These are phyloP conservation scores for Drosophila kanapiae DNA, from an alignment of 1,140 invertebrate genomes.

Conservation along the genomic window DNA sequence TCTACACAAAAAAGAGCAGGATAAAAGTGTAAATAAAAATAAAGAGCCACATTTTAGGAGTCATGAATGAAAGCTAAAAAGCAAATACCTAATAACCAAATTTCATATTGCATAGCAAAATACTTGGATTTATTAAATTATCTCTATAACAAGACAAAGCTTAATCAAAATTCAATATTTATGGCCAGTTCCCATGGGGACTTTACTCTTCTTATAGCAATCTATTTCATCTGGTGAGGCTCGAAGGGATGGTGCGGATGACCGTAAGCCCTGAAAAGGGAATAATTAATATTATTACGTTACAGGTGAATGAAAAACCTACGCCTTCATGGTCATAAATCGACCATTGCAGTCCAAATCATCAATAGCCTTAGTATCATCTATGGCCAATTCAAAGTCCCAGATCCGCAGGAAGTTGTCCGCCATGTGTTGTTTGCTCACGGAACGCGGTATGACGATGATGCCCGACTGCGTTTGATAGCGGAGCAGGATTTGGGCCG, in stretches of 20 bases:
- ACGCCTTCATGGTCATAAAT: slow-evolving; percentile 78
- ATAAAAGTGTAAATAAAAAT: slow-evolving; percentile 27
- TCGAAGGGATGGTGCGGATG: slow-evolving; percentile 75
- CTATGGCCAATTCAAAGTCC: slow-evolving; percentile 89
- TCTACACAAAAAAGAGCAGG: slow-evolving; percentile 31
- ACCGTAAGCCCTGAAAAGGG: slow-evolving; percentile 55
- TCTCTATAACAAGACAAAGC: slow-evolving; percentile 8
- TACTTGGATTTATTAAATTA: slow-evolving; percentile 19
- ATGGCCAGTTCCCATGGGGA: neutral
- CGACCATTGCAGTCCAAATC: slow-evolving; percentile 86
- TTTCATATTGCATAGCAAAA: slow-evolving; percentile 7
- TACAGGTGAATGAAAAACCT: neutral
- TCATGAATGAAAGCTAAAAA: neutral
- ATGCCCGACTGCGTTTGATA: slow-evolving; percentile 88
- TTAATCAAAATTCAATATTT: neutral
- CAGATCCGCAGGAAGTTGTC: slow-evolving; percentile 91
- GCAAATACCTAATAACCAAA: neutral
- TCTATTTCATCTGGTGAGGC: slow-evolving; percentile 13
- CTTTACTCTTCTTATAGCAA: neutral
- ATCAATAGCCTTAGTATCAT: slow-evolving; percentile 88
- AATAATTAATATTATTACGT: neutral
- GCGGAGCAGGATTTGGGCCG: slow-evolving; percentile 90
- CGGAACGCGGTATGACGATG: slow-evolving; percentile 91
- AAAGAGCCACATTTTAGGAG: slow-evolving; percentile 17
- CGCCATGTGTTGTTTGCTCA: slow-evolving; percentile 88